A percentile compares a stretch with the other conserved stretches of the same genome.
Conservation (phyloP, 1,140 invertebrate species). For the Glomeris maerens region DNA sequence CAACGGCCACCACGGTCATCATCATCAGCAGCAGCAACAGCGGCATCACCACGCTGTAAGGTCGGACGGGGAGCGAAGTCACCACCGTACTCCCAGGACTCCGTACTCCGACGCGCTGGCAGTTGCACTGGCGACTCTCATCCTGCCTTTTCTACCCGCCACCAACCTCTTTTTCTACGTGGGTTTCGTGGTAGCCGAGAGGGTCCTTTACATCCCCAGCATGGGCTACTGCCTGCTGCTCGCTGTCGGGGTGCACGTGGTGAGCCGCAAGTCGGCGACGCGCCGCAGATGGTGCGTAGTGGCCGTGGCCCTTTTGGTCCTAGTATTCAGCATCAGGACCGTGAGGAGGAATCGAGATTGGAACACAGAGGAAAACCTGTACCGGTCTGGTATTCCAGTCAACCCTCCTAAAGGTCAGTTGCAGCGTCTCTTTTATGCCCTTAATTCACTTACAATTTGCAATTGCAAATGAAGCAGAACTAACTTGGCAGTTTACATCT, state of each 20-base stretch:
- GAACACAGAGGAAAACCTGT: slow-evolving; percentile 82
- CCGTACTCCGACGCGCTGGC: slow-evolving; percentile 12
- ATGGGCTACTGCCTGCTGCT: slow-evolving; percentile 84
- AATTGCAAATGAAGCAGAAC: too few relatives aligned
- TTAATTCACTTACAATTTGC: too few relatives aligned
- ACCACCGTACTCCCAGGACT: neutral
- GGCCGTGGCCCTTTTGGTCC: slow-evolving; percentile 40
- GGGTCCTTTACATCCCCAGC: slow-evolving; percentile 56
- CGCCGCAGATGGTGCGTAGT: slow-evolving; percentile 28
- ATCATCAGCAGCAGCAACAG: too few relatives aligned
- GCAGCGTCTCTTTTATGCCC: too few relatives aligned
- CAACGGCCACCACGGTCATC: slow-evolving; percentile 8
- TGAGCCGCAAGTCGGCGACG: slow-evolving; percentile 27
- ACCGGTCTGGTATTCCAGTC: slow-evolving; percentile 71
- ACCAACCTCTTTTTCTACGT: slow-evolving; percentile 84
- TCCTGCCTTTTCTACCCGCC: slow-evolving; percentile 83
- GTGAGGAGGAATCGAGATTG: slow-evolving; percentile 74
- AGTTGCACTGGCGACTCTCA: slow-evolving; percentile 57
- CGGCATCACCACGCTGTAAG: too few relatives aligned
- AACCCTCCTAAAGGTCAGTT: slow-evolving; percentile 99
- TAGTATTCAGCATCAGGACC: slow-evolving; percentile 57
- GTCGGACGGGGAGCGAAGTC: neutral
- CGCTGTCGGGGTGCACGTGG: slow-evolving; percentile 43
- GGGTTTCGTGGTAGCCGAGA: slow-evolving; percentile 90
- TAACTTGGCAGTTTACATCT: too few relatives aligned